Base-by-base conservation (phyloP, 1,140 invertebrate species). In the Wiebesia pumilae region DNA sequence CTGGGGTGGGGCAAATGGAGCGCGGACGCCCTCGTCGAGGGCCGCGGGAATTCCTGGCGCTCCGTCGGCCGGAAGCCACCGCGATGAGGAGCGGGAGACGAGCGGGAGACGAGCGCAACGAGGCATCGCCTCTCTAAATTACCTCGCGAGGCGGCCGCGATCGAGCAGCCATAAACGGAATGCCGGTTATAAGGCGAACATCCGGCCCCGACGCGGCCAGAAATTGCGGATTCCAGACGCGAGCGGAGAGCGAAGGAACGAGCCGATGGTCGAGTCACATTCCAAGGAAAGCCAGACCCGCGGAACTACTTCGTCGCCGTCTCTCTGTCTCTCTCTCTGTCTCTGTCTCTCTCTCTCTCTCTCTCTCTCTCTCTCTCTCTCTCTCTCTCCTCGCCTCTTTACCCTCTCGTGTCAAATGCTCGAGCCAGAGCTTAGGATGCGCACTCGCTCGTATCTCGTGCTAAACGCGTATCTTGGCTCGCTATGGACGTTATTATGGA, bases 211-310 rank as follows among this genome's bases (percentile, higher is more conserved):
- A n/a, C 10, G n/a, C 35, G 40, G 40, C 47, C 62, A 40, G 27
- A 65, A 38, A 81, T 38, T 47, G 40, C 33, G 69, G 71, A 84
- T 75, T 21, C 33, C 83, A 88, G 77, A 43, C 62, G 73, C 71
- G 51, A 65, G 51, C 19, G 7, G 40, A 47, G 33, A 54, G 77
- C 27, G 77, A 79, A 21, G 24, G 75, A 51, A 27, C 77, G 47
- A 81, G 51, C 51, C 58, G 79, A 51, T 14, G 43, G 4, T 58
- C 43, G 35, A 77, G 54, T 79, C 47, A 71, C 89, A 90, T 90
- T 89, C 88, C 84, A 84, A 81, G 80, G 84, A 89, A 86, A 88
- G 81, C 84, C 84, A 80, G 73, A 75, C 62, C 24, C 43, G 24
- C 58, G n/a, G 19, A 3, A 27, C 71, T 71, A 10, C 80, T 69